Percentiles rank a stretch among this genome's conserved stretches.
Evolutionary conservation across 1,140 invertebrate species (phyloP).

Genomic region (Drosophila triauraria): DNA sequence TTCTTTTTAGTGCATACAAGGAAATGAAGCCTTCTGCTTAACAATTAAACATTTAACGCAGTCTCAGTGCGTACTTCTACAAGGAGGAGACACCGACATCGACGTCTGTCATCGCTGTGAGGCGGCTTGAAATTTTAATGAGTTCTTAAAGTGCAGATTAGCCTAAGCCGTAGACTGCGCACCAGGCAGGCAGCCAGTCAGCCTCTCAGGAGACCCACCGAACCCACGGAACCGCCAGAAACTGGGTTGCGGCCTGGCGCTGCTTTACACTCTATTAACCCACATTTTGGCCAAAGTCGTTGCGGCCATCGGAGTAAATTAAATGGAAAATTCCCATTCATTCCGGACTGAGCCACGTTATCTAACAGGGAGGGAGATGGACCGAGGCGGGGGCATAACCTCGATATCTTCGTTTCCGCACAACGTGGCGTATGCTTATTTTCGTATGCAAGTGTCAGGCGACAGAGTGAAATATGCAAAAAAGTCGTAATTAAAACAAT

Average conservation of each 20-base stretch:
- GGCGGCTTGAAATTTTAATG: constrained; percentile 73
- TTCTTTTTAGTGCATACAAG: background rate
- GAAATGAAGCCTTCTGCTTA: constrained; percentile 7
- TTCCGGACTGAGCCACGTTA: constrained; percentile 17
- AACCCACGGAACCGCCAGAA: constrained; percentile 36
- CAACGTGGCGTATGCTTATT: constrained; percentile 27
- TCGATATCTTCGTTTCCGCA: constrained; percentile 42
- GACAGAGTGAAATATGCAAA: constrained; percentile 21
- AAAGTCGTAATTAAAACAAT: constrained; percentile 50
- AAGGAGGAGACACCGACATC: constrained; percentile 1
- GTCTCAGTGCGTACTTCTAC: background rate
- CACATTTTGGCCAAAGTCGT: constrained; percentile 69
- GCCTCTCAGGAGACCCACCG: constrained; percentile 1
- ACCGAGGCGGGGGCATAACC: background rate
- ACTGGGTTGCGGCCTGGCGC: constrained; percentile 71
- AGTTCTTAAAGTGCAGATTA: constrained; percentile 69
- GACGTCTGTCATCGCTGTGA: constrained; percentile 33
- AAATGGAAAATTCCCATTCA: constrained; percentile 79
- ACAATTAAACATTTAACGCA: constrained; percentile 47
- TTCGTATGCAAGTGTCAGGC: constrained; percentile 9
- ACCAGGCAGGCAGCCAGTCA: constrained; percentile 6
- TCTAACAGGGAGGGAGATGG: constrained; percentile 1
- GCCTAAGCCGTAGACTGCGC: constrained; percentile 20
- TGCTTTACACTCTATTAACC: constrained; percentile 84
- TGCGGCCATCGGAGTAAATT: constrained; percentile 71